Evolutionary conservation across 2,113 vertebrate genomes (phyloP).

Genomic region (Mastomys natalensis): DNA sequence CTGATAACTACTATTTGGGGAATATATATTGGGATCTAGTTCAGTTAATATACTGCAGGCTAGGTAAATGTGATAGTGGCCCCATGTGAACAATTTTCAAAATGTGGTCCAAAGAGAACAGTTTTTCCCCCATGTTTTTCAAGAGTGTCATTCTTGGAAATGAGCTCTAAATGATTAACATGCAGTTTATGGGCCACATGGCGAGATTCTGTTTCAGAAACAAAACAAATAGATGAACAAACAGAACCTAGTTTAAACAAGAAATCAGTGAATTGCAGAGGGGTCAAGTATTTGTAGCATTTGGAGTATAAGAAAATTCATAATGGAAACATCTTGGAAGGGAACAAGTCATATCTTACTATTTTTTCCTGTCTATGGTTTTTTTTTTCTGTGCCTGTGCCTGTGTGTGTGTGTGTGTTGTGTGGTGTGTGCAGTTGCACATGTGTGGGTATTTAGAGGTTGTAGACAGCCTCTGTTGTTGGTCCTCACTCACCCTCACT

Average conservation of each 20-base stretch:
- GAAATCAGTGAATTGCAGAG: not conserved
- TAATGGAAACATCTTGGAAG: not conserved
- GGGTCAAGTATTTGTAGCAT: not conserved
- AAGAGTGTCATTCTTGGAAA: not conserved
- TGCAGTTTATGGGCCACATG: not conserved
- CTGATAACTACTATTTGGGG: not conserved
- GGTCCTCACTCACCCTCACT: not conserved
- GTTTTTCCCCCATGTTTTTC: not conserved
- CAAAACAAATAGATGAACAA: not conserved
- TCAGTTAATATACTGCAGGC: not conserved
- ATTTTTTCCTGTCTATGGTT: not conserved
- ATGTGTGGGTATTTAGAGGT: not conserved
- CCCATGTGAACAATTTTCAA: not conserved
- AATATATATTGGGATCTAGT: not conserved
- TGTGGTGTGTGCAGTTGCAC: too few species aligned
- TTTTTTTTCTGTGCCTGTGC: not conserved
- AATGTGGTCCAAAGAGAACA: not conserved
- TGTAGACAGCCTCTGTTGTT: not conserved
- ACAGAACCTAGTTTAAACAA: not conserved
- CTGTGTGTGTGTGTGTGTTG: not conserved
- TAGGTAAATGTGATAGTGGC: not conserved
- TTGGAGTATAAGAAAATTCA: slow-evolving; percentile 40
- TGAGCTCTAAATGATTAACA: not conserved
- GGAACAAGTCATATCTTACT: not conserved
- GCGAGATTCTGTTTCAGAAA: not conserved